A percentile compares a stretch with the other conserved stretches of the same genome.
phyloP scores from a whole-genome alignment of 2,888 invertebrate genomes.

The Subacronicta megacephala region DNA sequence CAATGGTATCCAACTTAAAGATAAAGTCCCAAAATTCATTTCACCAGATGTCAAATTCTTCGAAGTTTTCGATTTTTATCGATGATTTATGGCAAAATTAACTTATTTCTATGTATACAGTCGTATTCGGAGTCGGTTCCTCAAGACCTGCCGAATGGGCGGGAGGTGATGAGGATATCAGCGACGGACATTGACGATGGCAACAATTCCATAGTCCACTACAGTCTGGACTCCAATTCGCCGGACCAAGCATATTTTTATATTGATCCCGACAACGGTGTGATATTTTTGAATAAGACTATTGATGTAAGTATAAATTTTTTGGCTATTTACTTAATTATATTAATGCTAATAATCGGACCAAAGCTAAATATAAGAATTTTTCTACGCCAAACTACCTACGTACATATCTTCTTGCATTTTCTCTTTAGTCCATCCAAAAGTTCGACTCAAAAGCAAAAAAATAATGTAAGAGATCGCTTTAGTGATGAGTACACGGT shows the following conservation, averaged over 20 bases:
- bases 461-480: too few relatives aligned
- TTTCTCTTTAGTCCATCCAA: too few relatives aligned
- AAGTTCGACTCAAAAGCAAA: too few relatives aligned
- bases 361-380: too few relatives aligned
- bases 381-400: too few relatives aligned
- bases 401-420: too few relatives aligned
- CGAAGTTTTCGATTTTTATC: slow-evolving; percentile 3
- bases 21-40: neutral
- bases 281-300: slow-evolving; percentile 92
- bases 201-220: slow-evolving; percentile 95
- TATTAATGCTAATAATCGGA: too few relatives aligned
- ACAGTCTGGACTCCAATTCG: slow-evolving; percentile 88
- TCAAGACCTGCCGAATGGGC: slow-evolving; percentile 92
- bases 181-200: slow-evolving; percentile 98
- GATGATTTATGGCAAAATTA: slow-evolving; percentile 39
- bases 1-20: slow-evolving; percentile 10
- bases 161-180: slow-evolving; percentile 96
- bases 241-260: slow-evolving; percentile 92
- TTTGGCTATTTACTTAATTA: slow-evolving; percentile 1
- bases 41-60: neutral
- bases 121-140: slow-evolving; percentile 93
- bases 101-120: slow-evolving; percentile 66
- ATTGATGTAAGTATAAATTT: slow-evolving; percentile 89
- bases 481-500: too few relatives aligned
- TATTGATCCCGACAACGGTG: slow-evolving; percentile 95